These are phyloP conservation scores for Lepeophtheirus salmonis DNA, from an alignment of 1,140 invertebrate genomes.

Conservation along the genomic window DNA sequence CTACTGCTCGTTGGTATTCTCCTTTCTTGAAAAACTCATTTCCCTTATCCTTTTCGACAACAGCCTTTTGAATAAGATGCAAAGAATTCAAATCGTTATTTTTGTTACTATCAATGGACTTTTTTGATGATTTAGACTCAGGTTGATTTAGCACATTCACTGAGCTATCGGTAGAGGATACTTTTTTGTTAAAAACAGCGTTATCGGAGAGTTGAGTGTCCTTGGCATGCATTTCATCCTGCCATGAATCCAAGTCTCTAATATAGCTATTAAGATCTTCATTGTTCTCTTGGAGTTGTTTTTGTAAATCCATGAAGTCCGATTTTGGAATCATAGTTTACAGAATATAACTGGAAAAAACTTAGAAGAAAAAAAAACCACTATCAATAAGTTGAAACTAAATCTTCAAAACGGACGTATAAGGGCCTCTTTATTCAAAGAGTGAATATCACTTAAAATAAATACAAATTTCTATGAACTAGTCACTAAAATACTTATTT, in stretches of 20 bases:
- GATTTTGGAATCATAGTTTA: too few species aligned
- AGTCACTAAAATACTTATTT: too few species aligned
- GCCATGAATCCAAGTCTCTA: constrained; percentile 7
- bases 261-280: not conserved
- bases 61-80: constrained; percentile 6
- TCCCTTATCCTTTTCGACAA: constrained; percentile 34
- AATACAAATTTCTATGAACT: not conserved
- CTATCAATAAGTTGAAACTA: too few species aligned
- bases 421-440: too few species aligned
- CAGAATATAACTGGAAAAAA: not conserved
- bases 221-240: constrained; percentile 10
- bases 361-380: not conserved
- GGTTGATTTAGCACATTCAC: too few species aligned
- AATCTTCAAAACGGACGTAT: too few species aligned
- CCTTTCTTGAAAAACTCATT: constrained; percentile 56
- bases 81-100: too few species aligned
- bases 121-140: too few species aligned
- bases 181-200: not conserved
- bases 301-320: not conserved
- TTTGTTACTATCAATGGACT: too few species aligned
- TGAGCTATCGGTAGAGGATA: not conserved
- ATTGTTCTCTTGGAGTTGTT: constrained; percentile 4
- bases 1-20: constrained; percentile 55
- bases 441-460: too few species aligned
- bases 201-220: constrained; percentile 9